phyloP scores from a whole-genome alignment of 2,888 invertebrate species.

The Drosophila pegasa region DNA sequence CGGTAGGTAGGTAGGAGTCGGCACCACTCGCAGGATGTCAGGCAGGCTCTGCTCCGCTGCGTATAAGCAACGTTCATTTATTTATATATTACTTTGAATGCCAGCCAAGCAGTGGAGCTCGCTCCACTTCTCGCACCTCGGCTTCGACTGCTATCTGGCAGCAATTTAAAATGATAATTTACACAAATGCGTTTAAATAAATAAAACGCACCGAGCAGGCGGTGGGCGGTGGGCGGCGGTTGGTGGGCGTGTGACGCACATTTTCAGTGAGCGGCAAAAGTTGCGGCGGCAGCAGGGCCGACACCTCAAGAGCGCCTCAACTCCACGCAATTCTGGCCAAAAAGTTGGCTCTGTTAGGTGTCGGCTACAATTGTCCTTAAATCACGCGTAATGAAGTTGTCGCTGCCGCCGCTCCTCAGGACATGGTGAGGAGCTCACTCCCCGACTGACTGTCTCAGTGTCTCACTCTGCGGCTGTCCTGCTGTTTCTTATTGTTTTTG shows the following conservation, averaged over 20 bases:
- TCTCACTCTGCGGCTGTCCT: constrained; percentile 7
- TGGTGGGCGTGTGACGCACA: constrained; percentile 42
- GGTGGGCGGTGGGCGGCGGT: constrained; percentile 5
- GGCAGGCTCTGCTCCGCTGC: constrained; percentile 34
- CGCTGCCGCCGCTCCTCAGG: constrained; percentile 44
- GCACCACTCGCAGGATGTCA: constrained; percentile 31
- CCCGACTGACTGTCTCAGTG: too few species aligned
- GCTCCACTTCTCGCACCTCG: not conserved
- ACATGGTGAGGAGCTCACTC: too few species aligned
- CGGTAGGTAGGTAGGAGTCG: too few species aligned
- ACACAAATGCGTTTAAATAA: constrained; percentile 83
- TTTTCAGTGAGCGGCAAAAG: constrained; percentile 48
- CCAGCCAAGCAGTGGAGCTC: not conserved
- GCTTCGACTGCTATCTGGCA: constrained; percentile 46
- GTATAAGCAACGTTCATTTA: constrained; percentile 77
- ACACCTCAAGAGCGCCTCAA: not conserved
- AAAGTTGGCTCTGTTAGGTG: constrained; percentile 63
- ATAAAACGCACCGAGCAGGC: constrained; percentile 72
- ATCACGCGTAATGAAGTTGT: constrained; percentile 83
- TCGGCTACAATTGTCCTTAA: constrained; percentile 81
- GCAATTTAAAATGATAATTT: constrained; percentile 83
- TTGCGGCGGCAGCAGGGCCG: constrained; percentile 21
- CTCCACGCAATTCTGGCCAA: constrained; percentile 18
- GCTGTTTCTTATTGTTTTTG: constrained; percentile 71
- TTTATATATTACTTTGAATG: constrained; percentile 76